These are phyloP conservation scores for Turritopsis rubra DNA, from an alignment of 30 jellyfish, hydroid and myxozoan species.

Conservation along the genomic window DNA sequence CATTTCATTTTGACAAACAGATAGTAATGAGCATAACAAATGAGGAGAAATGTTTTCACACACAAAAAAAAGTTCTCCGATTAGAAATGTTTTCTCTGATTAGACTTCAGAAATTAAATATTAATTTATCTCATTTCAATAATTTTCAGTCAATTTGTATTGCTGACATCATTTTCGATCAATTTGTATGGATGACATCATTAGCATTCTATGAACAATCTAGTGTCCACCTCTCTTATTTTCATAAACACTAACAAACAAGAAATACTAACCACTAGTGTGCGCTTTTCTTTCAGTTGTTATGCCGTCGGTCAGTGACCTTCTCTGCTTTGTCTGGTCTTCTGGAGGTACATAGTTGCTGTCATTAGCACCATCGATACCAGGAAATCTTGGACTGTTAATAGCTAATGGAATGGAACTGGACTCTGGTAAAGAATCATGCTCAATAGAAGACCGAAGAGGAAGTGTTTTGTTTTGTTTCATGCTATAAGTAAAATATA, in stretches of 20 bases:
- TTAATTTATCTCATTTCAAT: too few species aligned
- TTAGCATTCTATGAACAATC: too few species aligned
- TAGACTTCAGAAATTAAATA: too few species aligned
- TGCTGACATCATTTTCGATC: too few species aligned
- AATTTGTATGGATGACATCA: too few species aligned
- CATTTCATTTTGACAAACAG: too few species aligned
- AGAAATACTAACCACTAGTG: background rate
- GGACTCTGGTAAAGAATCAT: background rate
- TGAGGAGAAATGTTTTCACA: too few species aligned
- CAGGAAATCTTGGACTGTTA: background rate
- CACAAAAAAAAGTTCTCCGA: too few species aligned
- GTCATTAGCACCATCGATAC: background rate
- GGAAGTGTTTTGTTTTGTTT: background rate
- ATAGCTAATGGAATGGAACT: background rate
- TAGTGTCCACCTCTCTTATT: too few species aligned
- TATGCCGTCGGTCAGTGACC: background rate
- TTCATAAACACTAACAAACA: background rate
- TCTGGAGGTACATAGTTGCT: background rate
- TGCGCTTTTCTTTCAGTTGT: background rate
- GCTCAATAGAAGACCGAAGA: background rate
- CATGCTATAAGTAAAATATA: background rate
- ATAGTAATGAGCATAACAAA: too few species aligned
- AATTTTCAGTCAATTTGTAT: too few species aligned
- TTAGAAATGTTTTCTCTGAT: too few species aligned
- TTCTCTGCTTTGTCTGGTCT: background rate